A percentile compares a stretch with the other conserved stretches of the same genome.
These are phyloP conservation scores for Anabacerthia variegaticeps DNA, from an alignment of 2,797 vertebrate species.

Conservation along the genomic window DNA sequence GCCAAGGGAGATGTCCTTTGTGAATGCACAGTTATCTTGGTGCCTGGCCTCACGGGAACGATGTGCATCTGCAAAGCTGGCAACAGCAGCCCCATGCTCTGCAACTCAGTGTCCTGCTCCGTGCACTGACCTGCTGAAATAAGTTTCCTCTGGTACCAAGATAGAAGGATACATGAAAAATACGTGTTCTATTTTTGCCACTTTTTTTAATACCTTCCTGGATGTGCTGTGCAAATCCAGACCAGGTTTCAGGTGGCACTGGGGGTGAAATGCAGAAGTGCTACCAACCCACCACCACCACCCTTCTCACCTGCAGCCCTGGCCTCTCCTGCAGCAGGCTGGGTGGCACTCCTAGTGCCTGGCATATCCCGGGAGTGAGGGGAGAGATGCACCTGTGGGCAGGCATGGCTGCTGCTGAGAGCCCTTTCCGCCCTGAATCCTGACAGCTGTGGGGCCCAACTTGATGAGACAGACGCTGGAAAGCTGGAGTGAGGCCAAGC, in stretches of 20 bases:
- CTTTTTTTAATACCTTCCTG: not conserved
- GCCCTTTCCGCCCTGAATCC: too few relatives aligned
- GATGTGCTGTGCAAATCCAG: not conserved
- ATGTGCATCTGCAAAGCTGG: not conserved
- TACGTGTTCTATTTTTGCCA: rapidly evolving
- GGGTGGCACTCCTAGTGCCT: not conserved
- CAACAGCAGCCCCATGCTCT: too few relatives aligned
- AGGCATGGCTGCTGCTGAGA: too few relatives aligned
- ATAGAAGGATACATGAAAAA: not conserved
- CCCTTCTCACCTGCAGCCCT: not conserved
- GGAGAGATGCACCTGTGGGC: too few relatives aligned
- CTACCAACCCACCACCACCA: not conserved
- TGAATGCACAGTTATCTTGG: rapidly evolving
- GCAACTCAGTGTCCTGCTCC: not conserved
- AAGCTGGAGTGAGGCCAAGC: not conserved
- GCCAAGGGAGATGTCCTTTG: not conserved
- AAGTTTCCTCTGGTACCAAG: rapidly evolving
- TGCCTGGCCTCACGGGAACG: not conserved
- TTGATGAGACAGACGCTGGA: rapidly evolving
- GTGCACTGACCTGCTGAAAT: rapidly evolving
- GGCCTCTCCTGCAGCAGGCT: rapidly evolving
- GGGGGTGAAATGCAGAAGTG: not conserved
- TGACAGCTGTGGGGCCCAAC: not conserved
- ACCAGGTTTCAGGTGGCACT: rapidly evolving
- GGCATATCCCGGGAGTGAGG: rapidly evolving